Percentiles rank a stretch among this genome's conserved stretches.
Conservation (phyloP, 2,888 invertebrate species). For the Phlogophora meticulosa region DNA sequence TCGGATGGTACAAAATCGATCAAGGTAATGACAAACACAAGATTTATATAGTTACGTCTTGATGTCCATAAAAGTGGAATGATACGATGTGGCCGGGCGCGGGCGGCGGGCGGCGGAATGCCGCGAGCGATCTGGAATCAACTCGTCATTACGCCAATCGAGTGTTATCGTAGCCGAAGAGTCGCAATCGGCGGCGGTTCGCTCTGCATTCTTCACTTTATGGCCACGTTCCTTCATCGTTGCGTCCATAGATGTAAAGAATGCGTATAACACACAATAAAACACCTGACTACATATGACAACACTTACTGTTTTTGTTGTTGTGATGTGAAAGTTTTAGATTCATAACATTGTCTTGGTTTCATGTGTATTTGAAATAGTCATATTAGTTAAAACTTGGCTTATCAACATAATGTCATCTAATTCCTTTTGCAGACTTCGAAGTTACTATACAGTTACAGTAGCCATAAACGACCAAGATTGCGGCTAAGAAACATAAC, state of each 20-base stretch:
- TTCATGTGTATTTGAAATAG: neutral
- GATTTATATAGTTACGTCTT: constrained; percentile 57
- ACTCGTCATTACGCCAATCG: constrained; percentile 66
- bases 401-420: constrained; percentile 7
- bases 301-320: neutral
- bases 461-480: constrained; percentile 16
- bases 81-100: constrained; percentile 48
- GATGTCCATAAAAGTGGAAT: constrained; percentile 72
- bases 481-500: constrained; percentile 10
- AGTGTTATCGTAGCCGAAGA: constrained; percentile 59
- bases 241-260: constrained; percentile 45
- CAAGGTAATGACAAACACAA: constrained; percentile 61
- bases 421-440: neutral
- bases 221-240: constrained; percentile 62
- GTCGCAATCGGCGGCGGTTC: constrained; percentile 55
- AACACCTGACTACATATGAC: constrained; percentile 15
- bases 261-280: constrained; percentile 26
- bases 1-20: constrained; percentile 60
- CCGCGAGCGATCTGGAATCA: constrained; percentile 61
- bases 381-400: neutral
- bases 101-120: constrained; percentile 59
- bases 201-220: constrained; percentile 68
- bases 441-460: constrained; percentile 7
- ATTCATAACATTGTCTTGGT: neutral
- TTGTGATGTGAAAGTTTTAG: constrained; percentile 11